These are phyloP conservation scores for Brachyistius frenatus DNA, from an alignment of 2,113 vertebrate species.

Conservation along the genomic window DNA sequence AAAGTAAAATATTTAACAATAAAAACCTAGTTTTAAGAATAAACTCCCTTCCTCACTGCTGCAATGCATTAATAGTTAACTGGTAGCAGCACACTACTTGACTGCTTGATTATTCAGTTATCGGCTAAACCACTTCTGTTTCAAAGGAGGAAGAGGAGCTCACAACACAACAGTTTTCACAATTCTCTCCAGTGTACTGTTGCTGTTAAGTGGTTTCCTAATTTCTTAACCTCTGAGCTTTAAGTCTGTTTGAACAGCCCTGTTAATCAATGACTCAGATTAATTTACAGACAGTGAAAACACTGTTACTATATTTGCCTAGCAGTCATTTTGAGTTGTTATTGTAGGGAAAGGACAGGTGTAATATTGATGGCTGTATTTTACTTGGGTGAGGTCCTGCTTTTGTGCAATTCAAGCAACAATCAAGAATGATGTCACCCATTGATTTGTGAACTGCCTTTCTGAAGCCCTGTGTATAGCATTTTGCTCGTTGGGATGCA, in stretches of 20 bases:
- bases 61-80: not conserved
- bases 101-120: not conserved
- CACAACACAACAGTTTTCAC: not conserved
- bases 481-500: too few relatives aligned
- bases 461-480: too few relatives aligned
- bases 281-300: slow-evolving; percentile 13
- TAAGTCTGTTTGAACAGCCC: not conserved
- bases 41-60: not conserved
- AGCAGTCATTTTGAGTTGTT: not conserved
- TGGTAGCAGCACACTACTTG: not conserved
- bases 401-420: too few relatives aligned
- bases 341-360: not conserved
- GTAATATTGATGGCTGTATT: too few relatives aligned
- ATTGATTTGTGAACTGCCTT: too few relatives aligned
- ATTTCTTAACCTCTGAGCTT: not conserved
- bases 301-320: not conserved
- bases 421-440: too few relatives aligned
- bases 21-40: not conserved
- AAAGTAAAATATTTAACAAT: not conserved
- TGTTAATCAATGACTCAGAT: slow-evolving; percentile 50
- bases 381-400: too few relatives aligned
- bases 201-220: too few relatives aligned
- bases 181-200: too few relatives aligned
- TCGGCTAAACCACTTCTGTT: not conserved
- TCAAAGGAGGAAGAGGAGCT: not conserved